Percentiles rank a stretch among this genome's conserved stretches.
Evolutionary conservation across 2,113 vertebrate species (phyloP).

Genomic region (Oreocharis arfaki): DNA sequence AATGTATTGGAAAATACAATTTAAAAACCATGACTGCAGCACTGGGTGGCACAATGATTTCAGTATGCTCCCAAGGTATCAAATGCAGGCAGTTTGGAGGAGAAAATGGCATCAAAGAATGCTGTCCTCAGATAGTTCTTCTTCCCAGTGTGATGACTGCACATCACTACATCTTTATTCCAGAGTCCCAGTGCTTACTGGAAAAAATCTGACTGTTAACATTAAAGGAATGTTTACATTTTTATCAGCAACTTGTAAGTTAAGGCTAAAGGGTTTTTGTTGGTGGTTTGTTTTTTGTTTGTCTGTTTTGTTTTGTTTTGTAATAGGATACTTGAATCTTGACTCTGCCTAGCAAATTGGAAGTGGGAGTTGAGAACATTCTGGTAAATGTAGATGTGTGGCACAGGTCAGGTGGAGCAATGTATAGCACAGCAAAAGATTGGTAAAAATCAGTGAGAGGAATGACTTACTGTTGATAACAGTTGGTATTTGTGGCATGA

Average conservation of each 20-base stretch:
- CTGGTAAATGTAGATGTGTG: neutral
- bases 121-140: neutral
- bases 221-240: neutral
- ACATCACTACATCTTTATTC: neutral
- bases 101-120: neutral
- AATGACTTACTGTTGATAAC: slow-evolving; percentile 54
- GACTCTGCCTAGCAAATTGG: neutral
- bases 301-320: neutral
- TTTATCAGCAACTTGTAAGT: neutral
- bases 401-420: neutral
- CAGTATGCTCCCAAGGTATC: neutral
- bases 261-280: neutral
- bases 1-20: neutral
- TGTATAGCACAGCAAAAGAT: neutral
- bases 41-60: neutral
- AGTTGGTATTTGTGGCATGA: slow-evolving; percentile 46
- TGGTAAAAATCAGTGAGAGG: neutral
- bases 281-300: no score
- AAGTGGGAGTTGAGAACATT: neutral
- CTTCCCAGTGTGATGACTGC: neutral
- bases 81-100: neutral
- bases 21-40: neutral
- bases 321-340: neutral
- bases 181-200: neutral
- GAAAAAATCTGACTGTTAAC: neutral